Base-by-base conservation (phyloP, 2,797 vertebrate species). In the Presbytis comata region DNA sequence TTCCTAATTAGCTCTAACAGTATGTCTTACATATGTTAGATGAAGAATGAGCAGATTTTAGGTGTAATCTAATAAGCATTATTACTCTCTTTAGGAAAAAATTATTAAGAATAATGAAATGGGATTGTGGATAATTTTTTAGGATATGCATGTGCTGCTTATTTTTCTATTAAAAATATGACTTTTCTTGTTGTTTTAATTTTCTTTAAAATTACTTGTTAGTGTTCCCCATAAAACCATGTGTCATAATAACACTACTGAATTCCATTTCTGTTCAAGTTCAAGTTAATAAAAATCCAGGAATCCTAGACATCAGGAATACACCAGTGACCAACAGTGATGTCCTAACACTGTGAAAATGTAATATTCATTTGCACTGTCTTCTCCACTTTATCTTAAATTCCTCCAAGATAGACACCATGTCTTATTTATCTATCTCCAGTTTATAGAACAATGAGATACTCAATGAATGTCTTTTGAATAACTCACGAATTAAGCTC, bases 1-100 rank as follows among this genome's bases (percentile, higher is more conserved):
- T 33, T 50, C 67, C 53, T 55, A 26, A 57, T 83, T 48, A 89
- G 53, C n/a, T 93, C 36, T 70, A 86, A 94, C 48, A 48, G 39
- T 53, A 26, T 61, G n/a, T 53, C 24, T 84, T 50, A 76, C 26
- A 46, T 39, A 57, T 36, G 4, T 81, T 50, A 44, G n/a, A 36
- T 44, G 72, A 97, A 91, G 50, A 96, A 82, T 86, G 48, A 96
- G 50, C 59, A 83, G 41, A 55, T 92, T 80, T 89, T 36, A 72
- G 50, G 57, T 72, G 1, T 39, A 86, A 53, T 48, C 16, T 53
- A 48, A 41, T 84, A 28, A 84, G 24, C 12, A 44, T 59, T 81
- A 70, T 72, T 84, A 76, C 75, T 95, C 46, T 75, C 36, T 82
- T 96, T 30, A 57, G 44, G 30, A 86, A 79, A 92, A 91, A 88